Conservation (phyloP, 1,140 invertebrate genomes). For the fruit fly (Drosophila melanogaster) region Release_6_plus_ISO1_MT NT_033779.5:16623001-16623500, state of each 20-base stretch:
- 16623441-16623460: conserved; percentile 29
- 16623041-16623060: conserved; percentile 32
- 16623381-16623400: conserved; percentile 17
- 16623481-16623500: not conserved
- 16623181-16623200: conserved; percentile 40
- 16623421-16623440: conserved; percentile 70
- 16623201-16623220: conserved; percentile 16
- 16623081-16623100: conserved; percentile 50
- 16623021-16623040: not conserved
- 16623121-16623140: conserved; percentile 50
- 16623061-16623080: conserved; percentile 67
- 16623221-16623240: conserved; percentile 44
- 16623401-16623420: conserved; percentile 62
- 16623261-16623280: too few species aligned
- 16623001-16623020: not conserved
- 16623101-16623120: conserved; percentile 68
- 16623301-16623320: not conserved
- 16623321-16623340: conserved; percentile 24
- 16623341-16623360: conserved; percentile 53
- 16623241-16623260: conserved; percentile 31
- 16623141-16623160: conserved; percentile 55
- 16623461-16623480: not conserved
- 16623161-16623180: conserved; percentile 61
- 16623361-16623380: conserved; percentile 34
- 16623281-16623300: too few species aligned